Percentiles rank a stretch among this genome's conserved stretches.
Conservation (phyloP, 2,113 vertebrate species). For the Castor canadensis region DNA sequence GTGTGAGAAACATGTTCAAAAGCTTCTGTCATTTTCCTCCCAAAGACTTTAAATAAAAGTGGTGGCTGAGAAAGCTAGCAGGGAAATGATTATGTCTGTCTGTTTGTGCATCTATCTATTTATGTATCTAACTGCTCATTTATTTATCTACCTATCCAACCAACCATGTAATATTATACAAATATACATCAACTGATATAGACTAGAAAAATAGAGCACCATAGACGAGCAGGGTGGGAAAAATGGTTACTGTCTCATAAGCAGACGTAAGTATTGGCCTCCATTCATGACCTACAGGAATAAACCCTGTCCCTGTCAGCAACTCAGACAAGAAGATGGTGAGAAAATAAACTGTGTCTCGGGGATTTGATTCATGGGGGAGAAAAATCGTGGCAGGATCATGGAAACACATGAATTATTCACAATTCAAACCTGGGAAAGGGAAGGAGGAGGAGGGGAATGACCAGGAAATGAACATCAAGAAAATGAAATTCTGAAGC, state of each 20-base stretch:
- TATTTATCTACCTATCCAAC: background rate
- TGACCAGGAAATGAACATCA: background rate
- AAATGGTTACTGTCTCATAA: background rate
- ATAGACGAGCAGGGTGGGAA: background rate
- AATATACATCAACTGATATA: background rate
- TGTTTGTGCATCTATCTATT: background rate
- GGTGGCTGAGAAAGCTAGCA: background rate
- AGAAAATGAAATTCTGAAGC: background rate
- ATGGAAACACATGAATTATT: slow-evolving; percentile 71
- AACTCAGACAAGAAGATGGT: slow-evolving; percentile 10
- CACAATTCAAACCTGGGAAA: background rate
- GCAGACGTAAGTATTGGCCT: background rate
- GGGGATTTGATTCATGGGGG: slow-evolving; percentile 65
- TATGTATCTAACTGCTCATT: background rate
- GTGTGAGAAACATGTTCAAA: background rate
- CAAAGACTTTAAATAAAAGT: slow-evolving; percentile 34
- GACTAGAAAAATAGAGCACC: background rate
- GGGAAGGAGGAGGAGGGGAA: background rate
- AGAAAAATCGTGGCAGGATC: slow-evolving; percentile 30
- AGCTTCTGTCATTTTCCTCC: background rate
- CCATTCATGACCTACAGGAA: slow-evolving; percentile 19
- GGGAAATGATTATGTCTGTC: background rate
- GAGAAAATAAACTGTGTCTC: slow-evolving; percentile 66
- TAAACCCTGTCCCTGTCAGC: slow-evolving; percentile 47
- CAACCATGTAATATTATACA: background rate